phyloP scores from a whole-genome alignment of 2,888 invertebrate species.

The Emmelina monodactyla region DNA sequence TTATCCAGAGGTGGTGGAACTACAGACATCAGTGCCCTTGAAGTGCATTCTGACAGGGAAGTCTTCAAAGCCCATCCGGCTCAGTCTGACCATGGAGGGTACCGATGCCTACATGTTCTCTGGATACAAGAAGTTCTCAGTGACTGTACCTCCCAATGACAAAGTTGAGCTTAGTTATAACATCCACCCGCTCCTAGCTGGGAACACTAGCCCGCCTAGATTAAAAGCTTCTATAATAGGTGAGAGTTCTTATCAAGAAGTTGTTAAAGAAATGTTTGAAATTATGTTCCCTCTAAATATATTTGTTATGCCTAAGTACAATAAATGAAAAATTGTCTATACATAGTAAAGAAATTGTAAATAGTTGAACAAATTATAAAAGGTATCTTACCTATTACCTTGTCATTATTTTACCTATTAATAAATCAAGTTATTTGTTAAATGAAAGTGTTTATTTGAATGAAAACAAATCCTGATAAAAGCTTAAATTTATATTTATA shows the following conservation, averaged over 20 bases:
- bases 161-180: slow-evolving; percentile 74
- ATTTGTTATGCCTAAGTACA: slow-evolving; percentile 64
- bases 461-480: slow-evolving; percentile 6
- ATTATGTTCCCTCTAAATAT: slow-evolving; percentile 57
- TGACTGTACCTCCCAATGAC: slow-evolving; percentile 69
- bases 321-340: slow-evolving; percentile 42
- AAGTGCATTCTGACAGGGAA: slow-evolving; percentile 77
- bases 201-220: slow-evolving; percentile 74
- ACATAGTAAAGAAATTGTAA: slow-evolving; percentile 35
- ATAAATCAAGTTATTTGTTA: slow-evolving; percentile 51
- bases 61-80: slow-evolving; percentile 73
- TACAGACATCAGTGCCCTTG: slow-evolving; percentile 75
- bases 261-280: slow-evolving; percentile 53
- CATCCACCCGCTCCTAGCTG: slow-evolving; percentile 79
- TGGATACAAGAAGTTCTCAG: slow-evolving; percentile 84
- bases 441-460: slow-evolving; percentile 17
- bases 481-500: neutral
- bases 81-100: slow-evolving; percentile 79
- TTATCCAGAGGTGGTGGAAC: slow-evolving; percentile 78
- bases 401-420: slow-evolving; percentile 48
- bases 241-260: slow-evolving; percentile 37
- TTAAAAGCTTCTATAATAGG: slow-evolving; percentile 61
- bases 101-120: slow-evolving; percentile 95
- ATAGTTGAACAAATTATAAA: slow-evolving; percentile 51
- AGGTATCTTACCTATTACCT: slow-evolving; percentile 29